Conservation (phyloP, 1,140 invertebrate genomes). For the Solenopsis invicta region DNA sequence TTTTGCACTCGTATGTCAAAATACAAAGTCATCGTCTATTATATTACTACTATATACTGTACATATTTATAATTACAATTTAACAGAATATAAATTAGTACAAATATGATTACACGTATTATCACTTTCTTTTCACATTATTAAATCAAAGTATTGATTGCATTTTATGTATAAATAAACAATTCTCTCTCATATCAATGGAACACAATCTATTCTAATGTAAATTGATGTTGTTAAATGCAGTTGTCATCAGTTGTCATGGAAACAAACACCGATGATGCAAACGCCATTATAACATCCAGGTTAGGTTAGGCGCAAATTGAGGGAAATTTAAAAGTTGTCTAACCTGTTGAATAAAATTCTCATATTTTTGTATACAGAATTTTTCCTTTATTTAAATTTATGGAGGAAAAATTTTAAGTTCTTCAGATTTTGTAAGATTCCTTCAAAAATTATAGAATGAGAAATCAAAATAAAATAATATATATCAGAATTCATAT, state of each 20-base stretch:
- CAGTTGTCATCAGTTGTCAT: conserved; percentile 29
- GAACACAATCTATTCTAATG: background rate
- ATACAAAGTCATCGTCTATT: conserved; percentile 90
- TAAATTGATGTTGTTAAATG: background rate
- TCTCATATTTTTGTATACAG: too few species aligned
- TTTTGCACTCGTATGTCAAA: conserved; percentile 92
- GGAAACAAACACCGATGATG: background rate
- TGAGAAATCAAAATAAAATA: too few species aligned
- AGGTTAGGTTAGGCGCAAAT: background rate
- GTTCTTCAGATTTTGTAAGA: too few species aligned
- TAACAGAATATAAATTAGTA: background rate
- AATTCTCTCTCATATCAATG: background rate
- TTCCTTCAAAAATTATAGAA: too few species aligned
- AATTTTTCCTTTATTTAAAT: too few species aligned
- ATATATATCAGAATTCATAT: too few species aligned
- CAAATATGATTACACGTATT: background rate
- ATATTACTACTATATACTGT: background rate
- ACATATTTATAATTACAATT: conserved; percentile 16
- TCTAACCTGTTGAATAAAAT: too few species aligned
- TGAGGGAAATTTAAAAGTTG: too few species aligned
- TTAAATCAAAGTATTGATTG: background rate
- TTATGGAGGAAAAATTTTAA: too few species aligned
- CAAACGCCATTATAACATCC: background rate
- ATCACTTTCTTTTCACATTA: background rate
- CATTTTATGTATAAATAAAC: background rate